A percentile compares a stretch with the other conserved stretches of the same genome.
These are phyloP conservation scores for Corynorhinus townsendii DNA, from an alignment of 2,113 vertebrate species.

Conservation along the genomic window DNA sequence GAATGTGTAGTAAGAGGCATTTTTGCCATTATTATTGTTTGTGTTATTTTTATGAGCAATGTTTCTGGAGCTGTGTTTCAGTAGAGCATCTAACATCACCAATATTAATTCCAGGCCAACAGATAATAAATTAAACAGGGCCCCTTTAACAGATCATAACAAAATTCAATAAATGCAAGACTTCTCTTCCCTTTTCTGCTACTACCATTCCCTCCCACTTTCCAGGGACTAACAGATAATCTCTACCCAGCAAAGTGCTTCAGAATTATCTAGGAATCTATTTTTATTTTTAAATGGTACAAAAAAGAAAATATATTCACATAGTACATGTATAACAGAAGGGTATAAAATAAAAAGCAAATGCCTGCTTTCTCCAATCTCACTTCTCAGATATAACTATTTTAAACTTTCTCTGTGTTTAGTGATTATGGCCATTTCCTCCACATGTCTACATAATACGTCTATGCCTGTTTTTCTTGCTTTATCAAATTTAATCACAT, in stretches of 20 bases:
- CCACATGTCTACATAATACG: background rate
- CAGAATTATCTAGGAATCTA: background rate
- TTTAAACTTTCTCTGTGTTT: background rate
- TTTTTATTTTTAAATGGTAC: background rate
- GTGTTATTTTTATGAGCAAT: background rate
- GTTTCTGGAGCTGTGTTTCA: background rate
- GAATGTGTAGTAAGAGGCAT: background rate
- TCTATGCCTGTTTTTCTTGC: background rate
- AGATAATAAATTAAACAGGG: background rate
- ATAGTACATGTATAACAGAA: background rate
- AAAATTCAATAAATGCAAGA: background rate
- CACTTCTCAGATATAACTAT: background rate
- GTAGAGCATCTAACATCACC: constrained; percentile 42
- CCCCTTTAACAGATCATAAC: background rate
- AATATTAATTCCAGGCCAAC: constrained; percentile 34
- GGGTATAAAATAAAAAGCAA: background rate
- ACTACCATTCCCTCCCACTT: background rate
- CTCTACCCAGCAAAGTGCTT: background rate
- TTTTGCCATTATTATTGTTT: background rate
- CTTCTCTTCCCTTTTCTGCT: background rate
- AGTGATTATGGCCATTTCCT: background rate
- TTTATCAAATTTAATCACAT: background rate
- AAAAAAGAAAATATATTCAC: background rate
- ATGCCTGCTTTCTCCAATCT: background rate
- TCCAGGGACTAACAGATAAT: background rate